Evolutionary conservation across 2,888 invertebrate species (phyloP).

Genomic region (Vanessa cardui): DNA sequence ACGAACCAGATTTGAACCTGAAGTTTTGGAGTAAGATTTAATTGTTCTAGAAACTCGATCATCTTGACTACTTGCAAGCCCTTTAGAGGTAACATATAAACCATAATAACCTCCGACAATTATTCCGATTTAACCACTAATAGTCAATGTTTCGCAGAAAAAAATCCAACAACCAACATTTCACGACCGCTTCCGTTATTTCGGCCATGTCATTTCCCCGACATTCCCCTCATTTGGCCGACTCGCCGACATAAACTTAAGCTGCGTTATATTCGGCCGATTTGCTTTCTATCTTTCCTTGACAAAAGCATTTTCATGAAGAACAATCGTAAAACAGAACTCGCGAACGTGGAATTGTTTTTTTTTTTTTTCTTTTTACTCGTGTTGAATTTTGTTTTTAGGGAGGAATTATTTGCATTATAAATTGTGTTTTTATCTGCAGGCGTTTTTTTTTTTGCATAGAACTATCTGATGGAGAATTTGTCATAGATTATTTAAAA

Average conservation of each 20-base stretch:
- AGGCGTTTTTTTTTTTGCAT: background rate
- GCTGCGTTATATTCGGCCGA: constrained; percentile 48
- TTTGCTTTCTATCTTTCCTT: constrained; percentile 48
- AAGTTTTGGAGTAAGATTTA: too few species aligned
- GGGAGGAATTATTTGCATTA: background rate
- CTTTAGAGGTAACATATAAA: background rate
- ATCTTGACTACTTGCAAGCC: background rate
- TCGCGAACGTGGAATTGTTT: constrained; percentile 23
- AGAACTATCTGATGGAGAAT: too few species aligned
- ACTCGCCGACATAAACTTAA: constrained; percentile 42
- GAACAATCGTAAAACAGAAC: constrained; percentile 37
- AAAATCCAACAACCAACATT: constrained; percentile 14
- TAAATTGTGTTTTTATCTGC: background rate
- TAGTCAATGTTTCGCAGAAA: constrained; percentile 11
- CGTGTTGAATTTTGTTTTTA: constrained; percentile 1
- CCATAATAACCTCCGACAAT: background rate
- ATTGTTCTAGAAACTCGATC: too few species aligned
- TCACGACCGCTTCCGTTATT: constrained; percentile 54
- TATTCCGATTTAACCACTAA: background rate
- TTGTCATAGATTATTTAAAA: too few species aligned
- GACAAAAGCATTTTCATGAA: constrained; percentile 55
- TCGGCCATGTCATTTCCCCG: constrained; percentile 61
- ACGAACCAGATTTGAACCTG: too few species aligned
- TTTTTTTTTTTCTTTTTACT: background rate
- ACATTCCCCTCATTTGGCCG: constrained; percentile 53